phyloP scores from a whole-genome alignment of 2,113 vertebrate genomes.

The Oxyura jamaicensis region DNA sequence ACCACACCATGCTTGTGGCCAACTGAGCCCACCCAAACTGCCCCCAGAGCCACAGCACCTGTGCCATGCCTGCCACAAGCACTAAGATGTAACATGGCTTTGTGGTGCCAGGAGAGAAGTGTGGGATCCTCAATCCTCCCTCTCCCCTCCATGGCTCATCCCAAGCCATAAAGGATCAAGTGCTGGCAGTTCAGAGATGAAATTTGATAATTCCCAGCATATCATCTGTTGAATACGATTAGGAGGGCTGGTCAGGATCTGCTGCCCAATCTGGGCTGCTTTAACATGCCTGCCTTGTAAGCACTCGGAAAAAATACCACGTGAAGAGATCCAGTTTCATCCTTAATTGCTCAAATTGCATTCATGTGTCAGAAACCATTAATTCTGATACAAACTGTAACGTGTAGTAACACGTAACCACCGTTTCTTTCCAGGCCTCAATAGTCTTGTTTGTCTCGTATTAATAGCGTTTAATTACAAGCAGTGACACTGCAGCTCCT shows the following conservation, averaged over 20 bases:
- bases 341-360: neutral
- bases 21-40: neutral
- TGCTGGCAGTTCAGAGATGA: neutral
- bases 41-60: neutral
- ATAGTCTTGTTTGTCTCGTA: neutral
- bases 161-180: neutral
- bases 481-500: neutral
- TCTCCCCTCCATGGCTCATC: neutral
- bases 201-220: neutral
- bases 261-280: neutral
- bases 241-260: neutral
- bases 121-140: neutral
- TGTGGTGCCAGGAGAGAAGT: neutral
- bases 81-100: neutral
- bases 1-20: neutral
- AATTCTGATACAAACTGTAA: slow-evolving; percentile 13
- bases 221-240: neutral
- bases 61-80: neutral
- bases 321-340: slow-evolving; percentile 9
- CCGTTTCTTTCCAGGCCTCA: neutral
- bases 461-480: neutral
- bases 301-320: neutral
- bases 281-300: neutral
- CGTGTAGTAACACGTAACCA: neutral
- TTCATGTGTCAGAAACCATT: slow-evolving; percentile 20